A percentile compares a stretch with the other conserved stretches of the same genome.
These are phyloP conservation scores for Crypturellus undulatus DNA, from an alignment of 2,113 vertebrate species.

Conservation along the genomic window DNA sequence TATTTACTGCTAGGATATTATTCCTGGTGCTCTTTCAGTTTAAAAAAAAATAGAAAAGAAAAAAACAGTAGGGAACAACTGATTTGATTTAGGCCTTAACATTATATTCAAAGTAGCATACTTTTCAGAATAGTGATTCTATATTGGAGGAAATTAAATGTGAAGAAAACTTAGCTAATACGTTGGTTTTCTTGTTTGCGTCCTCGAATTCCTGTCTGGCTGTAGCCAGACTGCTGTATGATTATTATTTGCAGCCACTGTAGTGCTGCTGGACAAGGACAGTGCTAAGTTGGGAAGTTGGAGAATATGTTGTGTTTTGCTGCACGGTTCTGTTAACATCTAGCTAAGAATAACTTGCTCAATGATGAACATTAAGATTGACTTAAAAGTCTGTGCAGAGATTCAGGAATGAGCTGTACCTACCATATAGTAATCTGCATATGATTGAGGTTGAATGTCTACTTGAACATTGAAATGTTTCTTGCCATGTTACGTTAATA, in stretches of 20 bases:
- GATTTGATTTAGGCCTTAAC: constrained; percentile 40
- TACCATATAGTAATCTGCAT: constrained; percentile 77
- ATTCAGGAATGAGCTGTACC: constrained; percentile 65
- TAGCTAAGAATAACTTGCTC: constrained; percentile 1
- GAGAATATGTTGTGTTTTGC: constrained; percentile 11
- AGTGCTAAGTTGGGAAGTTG: not conserved
- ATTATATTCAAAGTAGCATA: constrained; percentile 17
- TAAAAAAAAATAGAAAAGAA: not conserved
- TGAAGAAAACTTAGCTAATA: constrained; percentile 46
- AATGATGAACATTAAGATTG: not conserved
- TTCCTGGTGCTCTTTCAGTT: constrained; percentile 37
- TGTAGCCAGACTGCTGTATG: not conserved
- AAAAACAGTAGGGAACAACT: constrained; percentile 38
- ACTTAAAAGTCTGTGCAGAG: constrained; percentile 33
- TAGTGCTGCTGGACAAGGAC: constrained; percentile 40
- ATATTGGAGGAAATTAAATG: constrained; percentile 16
- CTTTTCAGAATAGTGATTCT: constrained; percentile 41
- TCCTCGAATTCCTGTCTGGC: constrained; percentile 34
- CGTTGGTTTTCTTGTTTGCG: constrained; percentile 31
- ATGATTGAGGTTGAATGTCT: constrained; percentile 65
- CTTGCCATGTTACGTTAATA: constrained; percentile 59
- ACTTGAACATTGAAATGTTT: constrained; percentile 45
- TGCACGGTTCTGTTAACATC: constrained; percentile 42
- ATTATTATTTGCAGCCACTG: constrained; percentile 13
- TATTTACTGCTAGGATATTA: constrained; percentile 18